These are phyloP conservation scores for Eupithecia abbreviata DNA, from an alignment of 2,888 invertebrate genomes.

Conservation along the genomic window DNA sequence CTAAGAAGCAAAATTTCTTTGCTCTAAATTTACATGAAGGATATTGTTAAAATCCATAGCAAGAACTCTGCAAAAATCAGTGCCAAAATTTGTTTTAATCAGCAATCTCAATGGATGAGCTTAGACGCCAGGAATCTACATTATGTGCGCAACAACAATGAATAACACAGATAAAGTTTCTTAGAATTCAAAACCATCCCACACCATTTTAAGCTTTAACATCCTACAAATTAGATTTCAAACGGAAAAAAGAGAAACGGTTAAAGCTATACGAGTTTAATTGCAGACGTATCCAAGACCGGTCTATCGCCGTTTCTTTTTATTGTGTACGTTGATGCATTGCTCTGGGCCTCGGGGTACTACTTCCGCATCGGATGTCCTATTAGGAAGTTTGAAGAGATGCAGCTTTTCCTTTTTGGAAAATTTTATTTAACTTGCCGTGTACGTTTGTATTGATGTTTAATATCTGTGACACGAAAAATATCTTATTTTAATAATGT, in stretches of 20 bases:
- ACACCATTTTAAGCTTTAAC: constrained; percentile 1
- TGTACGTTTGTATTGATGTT: not conserved
- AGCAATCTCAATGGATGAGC: not conserved
- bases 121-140: constrained; percentile 48
- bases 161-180: constrained; percentile 43
- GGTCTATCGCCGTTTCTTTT: constrained; percentile 43
- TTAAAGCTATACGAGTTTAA: constrained; percentile 31
- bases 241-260: not conserved
- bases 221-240: not conserved
- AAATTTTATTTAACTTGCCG: constrained; percentile 5
- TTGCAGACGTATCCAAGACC: constrained; percentile 41
- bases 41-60: too few species aligned
- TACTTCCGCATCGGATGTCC: constrained; percentile 17
- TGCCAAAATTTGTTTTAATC: too few species aligned
- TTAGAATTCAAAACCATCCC: not conserved
- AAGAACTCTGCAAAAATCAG: too few species aligned
- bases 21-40: too few species aligned
- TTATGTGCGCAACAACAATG: constrained; percentile 51
- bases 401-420: constrained; percentile 8
- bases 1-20: too few species aligned
- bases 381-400: constrained; percentile 28
- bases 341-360: constrained; percentile 26
- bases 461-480: not conserved
- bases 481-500: too few species aligned
- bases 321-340: constrained; percentile 44